phyloP scores from a whole-genome alignment of 2,888 invertebrate genomes.

The Drosophila meridionalis region DNA sequence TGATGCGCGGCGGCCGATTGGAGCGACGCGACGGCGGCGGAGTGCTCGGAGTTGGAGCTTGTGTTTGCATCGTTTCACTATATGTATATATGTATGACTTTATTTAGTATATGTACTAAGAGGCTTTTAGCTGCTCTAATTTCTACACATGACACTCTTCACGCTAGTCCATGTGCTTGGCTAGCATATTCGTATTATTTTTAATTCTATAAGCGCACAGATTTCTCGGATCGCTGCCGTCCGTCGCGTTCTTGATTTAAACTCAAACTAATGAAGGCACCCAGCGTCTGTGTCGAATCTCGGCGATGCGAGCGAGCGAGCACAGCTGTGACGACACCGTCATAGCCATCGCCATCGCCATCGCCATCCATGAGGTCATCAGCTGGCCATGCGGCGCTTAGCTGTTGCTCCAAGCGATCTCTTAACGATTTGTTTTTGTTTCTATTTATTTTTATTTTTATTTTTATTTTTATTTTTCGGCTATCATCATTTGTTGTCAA shows the following conservation, averaged over 20 bases:
- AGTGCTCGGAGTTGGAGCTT: conserved; percentile 49
- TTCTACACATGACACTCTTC: neutral
- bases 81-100: neutral
- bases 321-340: conserved; percentile 46
- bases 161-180: neutral
- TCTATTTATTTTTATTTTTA: neutral
- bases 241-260: conserved; percentile 77
- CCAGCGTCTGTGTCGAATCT: conserved; percentile 51
- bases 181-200: conserved; percentile 27
- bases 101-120: neutral
- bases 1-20: conserved; percentile 83
- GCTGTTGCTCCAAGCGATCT: conserved; percentile 16
- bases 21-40: conserved; percentile 72
- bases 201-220: conserved; percentile 26
- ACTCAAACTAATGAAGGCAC: conserved; percentile 72
- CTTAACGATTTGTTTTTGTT: conserved; percentile 7
- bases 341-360: conserved; percentile 3
- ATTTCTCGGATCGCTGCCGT: conserved; percentile 57
- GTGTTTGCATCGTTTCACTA: conserved; percentile 26
- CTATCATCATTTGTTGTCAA: conserved; percentile 9
- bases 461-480: neutral
- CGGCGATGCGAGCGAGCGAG: conserved; percentile 21
- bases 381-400: conserved; percentile 10
- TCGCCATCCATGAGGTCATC: conserved; percentile 54
- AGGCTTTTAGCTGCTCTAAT: neutral